phyloP scores from a whole-genome alignment of 2,113 vertebrate genomes.

The Cromileptes altivelis region DNA sequence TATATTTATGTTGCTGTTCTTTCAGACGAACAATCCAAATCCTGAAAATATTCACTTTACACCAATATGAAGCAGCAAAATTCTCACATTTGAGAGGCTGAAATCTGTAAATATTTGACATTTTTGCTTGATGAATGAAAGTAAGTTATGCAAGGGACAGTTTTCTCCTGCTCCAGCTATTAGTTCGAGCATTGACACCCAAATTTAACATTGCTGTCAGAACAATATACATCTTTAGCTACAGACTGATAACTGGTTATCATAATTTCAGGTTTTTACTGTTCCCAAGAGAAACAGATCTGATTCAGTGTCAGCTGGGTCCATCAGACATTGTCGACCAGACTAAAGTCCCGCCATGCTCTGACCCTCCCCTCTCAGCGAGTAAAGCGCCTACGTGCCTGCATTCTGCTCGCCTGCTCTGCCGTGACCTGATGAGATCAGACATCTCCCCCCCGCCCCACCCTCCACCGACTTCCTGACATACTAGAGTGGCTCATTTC shows the following conservation, averaged over 20 bases:
- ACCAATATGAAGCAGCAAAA: too few relatives aligned
- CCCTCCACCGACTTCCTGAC: conserved; percentile 23
- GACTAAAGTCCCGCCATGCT: conserved; percentile 32
- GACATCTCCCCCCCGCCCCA: conserved; percentile 43
- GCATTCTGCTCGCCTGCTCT: conserved; percentile 65
- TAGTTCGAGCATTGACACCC: not conserved
- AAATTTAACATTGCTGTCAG: not conserved
- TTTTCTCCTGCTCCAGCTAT: not conserved
- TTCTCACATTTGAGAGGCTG: not conserved
- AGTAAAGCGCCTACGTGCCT: conserved; percentile 40
- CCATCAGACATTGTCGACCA: conserved; percentile 1
- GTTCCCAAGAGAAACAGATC: not conserved
- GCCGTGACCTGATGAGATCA: conserved; percentile 77
- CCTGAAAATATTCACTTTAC: too few relatives aligned
- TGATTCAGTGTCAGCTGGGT: not conserved
- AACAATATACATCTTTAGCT: not conserved
- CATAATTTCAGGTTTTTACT: not conserved
- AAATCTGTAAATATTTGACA: not conserved
- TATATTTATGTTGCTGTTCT: too few relatives aligned
- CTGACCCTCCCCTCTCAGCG: not conserved
- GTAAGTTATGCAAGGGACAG: not conserved
- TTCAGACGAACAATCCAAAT: too few relatives aligned
- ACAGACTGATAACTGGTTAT: not conserved
- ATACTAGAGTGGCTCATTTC: conserved; percentile 56
- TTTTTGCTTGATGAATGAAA: not conserved